phyloP scores from a whole-genome alignment of 2,797 vertebrate species.

The Apogon hyalosoma region DNA sequence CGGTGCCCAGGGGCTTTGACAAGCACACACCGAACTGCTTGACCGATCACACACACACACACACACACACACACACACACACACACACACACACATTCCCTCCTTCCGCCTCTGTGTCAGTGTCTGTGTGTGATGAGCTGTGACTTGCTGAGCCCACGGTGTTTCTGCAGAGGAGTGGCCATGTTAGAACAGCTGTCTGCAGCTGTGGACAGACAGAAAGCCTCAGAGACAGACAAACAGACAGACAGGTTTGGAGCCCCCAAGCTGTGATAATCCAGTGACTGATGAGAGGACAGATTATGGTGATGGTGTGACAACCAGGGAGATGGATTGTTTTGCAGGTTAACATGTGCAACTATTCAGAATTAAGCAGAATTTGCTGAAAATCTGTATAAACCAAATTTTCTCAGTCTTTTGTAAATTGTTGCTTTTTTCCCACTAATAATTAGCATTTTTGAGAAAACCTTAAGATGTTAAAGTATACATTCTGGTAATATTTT shows the following conservation, averaged over 20 bases:
- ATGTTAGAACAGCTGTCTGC: constrained; percentile 70
- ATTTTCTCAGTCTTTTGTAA: too few species aligned
- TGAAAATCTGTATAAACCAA: not conserved
- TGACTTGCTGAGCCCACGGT: constrained; percentile 51
- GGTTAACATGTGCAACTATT: constrained; percentile 1
- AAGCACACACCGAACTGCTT: constrained; percentile 66
- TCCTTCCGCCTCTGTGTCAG: constrained; percentile 60
- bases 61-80: constrained; percentile 18
- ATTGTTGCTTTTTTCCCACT: too few species aligned
- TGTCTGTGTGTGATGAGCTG: constrained; percentile 74
- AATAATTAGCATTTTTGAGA: too few species aligned
- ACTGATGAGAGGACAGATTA: constrained; percentile 40
- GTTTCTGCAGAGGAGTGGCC: constrained; percentile 47
- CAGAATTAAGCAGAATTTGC: not conserved
- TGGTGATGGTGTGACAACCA: constrained; percentile 12
- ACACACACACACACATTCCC: constrained; percentile 38
- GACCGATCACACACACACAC: constrained; percentile 50
- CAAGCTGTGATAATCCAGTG: constrained; percentile 47
- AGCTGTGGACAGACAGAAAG: constrained; percentile 50
- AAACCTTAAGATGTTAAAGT: too few species aligned
- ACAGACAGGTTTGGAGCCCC: constrained; percentile 32
- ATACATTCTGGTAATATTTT: not conserved
- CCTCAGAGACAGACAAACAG: constrained; percentile 28
- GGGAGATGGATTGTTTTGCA: not conserved
- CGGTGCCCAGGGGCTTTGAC: constrained; percentile 59